Conservation (phyloP, 2,888 invertebrate genomes). For the Adineta ricciae region DNA sequence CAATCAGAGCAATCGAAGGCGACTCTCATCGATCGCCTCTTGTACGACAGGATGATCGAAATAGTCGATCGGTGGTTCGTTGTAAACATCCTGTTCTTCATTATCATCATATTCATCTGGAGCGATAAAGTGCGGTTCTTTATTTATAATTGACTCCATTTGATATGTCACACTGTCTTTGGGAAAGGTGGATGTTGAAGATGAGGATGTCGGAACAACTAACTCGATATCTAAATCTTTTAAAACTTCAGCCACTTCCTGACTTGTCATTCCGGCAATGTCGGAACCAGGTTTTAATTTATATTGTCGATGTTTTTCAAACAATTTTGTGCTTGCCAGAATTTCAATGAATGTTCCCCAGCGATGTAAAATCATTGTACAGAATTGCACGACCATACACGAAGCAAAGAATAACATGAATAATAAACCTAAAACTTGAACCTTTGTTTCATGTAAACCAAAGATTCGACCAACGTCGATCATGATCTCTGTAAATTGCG, state of each 20-base stretch:
- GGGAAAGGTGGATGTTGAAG: background rate
- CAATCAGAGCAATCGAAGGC: background rate
- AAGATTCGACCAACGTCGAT: conserved; percentile 17
- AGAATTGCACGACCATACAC: conserved; percentile 41
- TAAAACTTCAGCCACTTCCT: conserved; percentile 26
- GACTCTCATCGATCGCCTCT: background rate
- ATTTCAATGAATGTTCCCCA: conserved; percentile 41
- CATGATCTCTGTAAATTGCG: conserved; percentile 23
- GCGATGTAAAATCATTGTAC: conserved; percentile 45
- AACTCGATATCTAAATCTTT: conserved; percentile 29
- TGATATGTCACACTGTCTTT: background rate
- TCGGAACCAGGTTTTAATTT: background rate
- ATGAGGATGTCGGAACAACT: background rate
- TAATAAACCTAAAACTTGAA: conserved; percentile 39
- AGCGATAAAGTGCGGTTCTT: background rate
- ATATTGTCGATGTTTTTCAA: conserved; percentile 28
- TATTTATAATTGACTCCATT: background rate
- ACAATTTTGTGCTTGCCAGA: conserved; percentile 25
- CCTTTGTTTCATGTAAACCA: conserved; percentile 16
- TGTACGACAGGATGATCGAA: conserved; percentile 30
- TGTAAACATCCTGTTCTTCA: background rate
- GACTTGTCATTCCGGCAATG: background rate
- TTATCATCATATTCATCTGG: conserved; percentile 16
- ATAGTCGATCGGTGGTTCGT: conserved; percentile 25
- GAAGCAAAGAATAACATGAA: conserved; percentile 42